A percentile compares a stretch with the other conserved stretches of the same genome.
Evolutionary conservation across 2,113 vertebrate genomes (phyloP).

Genomic region (Alethe castanea): DNA sequence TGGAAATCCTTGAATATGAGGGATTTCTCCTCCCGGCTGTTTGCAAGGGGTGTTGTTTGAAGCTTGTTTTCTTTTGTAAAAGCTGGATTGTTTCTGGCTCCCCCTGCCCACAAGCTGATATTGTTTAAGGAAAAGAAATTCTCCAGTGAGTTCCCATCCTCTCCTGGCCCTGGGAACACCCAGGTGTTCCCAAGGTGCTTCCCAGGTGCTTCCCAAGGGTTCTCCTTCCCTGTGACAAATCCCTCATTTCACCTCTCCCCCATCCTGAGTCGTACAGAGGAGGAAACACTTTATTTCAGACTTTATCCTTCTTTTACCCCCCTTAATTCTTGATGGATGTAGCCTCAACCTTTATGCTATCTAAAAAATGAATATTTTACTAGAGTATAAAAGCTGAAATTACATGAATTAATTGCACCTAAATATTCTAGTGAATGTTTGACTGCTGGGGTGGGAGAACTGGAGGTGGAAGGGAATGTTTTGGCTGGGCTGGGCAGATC

Average conservation of each 20-base stretch:
- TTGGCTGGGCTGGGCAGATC: not conserved
- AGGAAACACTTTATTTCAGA: not conserved
- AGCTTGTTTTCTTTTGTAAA: not conserved
- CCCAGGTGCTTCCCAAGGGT: not conserved
- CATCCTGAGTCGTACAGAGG: fast-evolving
- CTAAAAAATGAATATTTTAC: conserved; percentile 35
- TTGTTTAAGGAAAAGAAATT: not conserved
- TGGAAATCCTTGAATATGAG: fast-evolving
- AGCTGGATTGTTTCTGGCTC: not conserved
- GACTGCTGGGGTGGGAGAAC: fast-evolving
- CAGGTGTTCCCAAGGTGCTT: not conserved
- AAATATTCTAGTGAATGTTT: not conserved
- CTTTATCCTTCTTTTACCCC: not conserved
- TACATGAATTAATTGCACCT: not conserved
- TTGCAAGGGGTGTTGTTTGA: not conserved
- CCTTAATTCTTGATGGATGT: not conserved
- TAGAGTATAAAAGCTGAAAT: conserved; percentile 2
- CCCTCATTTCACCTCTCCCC: not conserved
- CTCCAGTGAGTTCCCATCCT: not conserved
- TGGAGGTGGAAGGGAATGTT: not conserved
- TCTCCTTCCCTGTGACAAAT: not conserved
- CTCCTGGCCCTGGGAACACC: not conserved
- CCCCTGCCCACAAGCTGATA: fast-evolving
- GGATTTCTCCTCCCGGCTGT: not conserved
- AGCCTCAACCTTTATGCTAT: not conserved